A percentile compares a stretch with the other conserved stretches of the same genome.
Conservation (phyloP, 2,797 vertebrate genomes). For the Limosa lapponica region DNA sequence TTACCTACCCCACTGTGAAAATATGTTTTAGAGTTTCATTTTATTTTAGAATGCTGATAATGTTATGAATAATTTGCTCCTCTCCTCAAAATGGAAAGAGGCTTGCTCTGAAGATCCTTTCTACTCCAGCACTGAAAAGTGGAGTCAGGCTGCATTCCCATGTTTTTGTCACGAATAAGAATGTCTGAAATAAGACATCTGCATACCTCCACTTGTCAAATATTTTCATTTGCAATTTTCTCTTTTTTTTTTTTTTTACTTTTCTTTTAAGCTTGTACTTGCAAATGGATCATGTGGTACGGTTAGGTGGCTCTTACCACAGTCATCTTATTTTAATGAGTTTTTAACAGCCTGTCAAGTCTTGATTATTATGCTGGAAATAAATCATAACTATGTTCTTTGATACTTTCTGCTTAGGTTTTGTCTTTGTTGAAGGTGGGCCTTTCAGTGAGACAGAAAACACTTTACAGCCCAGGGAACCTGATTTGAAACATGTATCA, state of each 20-base stretch:
- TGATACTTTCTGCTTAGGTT: neutral
- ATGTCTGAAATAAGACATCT: neutral
- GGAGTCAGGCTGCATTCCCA: neutral
- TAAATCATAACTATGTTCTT: neutral
- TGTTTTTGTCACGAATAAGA: neutral
- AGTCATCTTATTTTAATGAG: neutral
- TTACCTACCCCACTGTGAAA: neutral
- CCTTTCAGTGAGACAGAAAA: neutral
- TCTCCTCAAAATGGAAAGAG: neutral
- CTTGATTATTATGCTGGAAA: neutral
- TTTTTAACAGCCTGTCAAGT: neutral
- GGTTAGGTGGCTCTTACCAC: neutral
- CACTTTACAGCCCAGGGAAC: neutral
- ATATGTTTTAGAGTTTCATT: neutral
- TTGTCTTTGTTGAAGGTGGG: neutral
- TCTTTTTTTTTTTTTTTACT: neutral
- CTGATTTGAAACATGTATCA: neutral
- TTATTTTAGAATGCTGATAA: neutral
- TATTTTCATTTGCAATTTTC: neutral
- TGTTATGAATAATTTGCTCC: neutral
- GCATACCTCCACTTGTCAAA: neutral
- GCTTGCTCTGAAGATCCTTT: neutral
- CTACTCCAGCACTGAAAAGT: neutral
- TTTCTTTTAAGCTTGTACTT: neutral
- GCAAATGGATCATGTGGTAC: neutral